Evolutionary conservation across 2,888 invertebrate genomes (phyloP), one percentile per base, ranked within the genome.

Genomic region (Conus canariensis): DNA sequence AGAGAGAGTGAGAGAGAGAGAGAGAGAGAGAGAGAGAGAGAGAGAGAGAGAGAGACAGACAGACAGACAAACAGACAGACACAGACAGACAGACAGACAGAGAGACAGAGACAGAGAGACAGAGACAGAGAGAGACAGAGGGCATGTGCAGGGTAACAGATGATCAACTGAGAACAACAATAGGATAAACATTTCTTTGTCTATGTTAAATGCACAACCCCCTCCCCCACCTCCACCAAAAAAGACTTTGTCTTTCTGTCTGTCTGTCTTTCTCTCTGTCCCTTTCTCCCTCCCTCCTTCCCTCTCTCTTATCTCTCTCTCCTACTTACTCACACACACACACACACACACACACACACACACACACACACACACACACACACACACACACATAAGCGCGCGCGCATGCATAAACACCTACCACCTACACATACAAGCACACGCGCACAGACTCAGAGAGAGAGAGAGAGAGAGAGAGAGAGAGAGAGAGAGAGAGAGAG

Each of bases 1-100:
- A 74, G 74, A 74, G 74, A 74, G 74, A 74, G 22, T 12, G 74
- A 74, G 74, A 74, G 74, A 74, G 74, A 74, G 74, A 74, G 64
- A 64, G 64, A 74, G 74, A 74, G 74, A 74, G 74, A 74, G 74
- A 74, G 74, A 74, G 74, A 74, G 74, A 74, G 74, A 74, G 74
- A 74, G 64, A 64, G 64, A 64, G 64, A 64, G 64, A 64, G 74
- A 74, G 64, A 64, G 64, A 64, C 6, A 64, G 64, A 64, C 6
- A 64, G 64, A 64, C 6, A 64, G 64, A 64, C 1, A 64, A 7
- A 64, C 1, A 64, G 64, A 64, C 1, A 74, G 74, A 74, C 16
- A 74, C 5, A 74, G 19, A 74, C 16, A 74, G 74, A 74, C 16
- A 74, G 74, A 74, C 1, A 74, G 74, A 74, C 16, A 74, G 74